Percentiles rank a stretch among this genome's conserved stretches.
These are phyloP conservation scores for Gobio occitaniae DNA, from an alignment of 2,797 vertebrate species.

Conservation along the genomic window DNA sequence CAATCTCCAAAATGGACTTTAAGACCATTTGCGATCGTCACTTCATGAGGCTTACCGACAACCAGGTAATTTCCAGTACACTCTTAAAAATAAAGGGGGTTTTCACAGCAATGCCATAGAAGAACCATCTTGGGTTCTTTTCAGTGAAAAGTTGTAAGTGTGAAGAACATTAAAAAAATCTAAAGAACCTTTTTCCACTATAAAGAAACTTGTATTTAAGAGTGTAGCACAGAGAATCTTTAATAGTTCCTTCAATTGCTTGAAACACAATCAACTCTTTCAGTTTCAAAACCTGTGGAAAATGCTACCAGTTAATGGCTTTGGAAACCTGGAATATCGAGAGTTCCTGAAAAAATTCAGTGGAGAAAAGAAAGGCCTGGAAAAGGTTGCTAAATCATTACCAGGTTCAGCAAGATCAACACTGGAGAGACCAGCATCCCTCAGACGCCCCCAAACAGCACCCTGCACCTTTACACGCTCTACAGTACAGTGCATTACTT, in stretches of 20 bases:
- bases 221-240: not conserved
- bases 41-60: constrained; percentile 73
- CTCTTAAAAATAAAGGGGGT: not conserved
- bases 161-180: not conserved
- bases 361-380: not conserved
- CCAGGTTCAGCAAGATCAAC: constrained; percentile 3
- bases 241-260: not conserved
- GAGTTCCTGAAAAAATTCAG: constrained; percentile 74
- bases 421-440: not conserved
- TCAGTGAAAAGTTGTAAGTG: not conserved
- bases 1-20: constrained; percentile 73
- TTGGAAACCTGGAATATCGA: constrained; percentile 69
- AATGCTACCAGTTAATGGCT: constrained; percentile 66
- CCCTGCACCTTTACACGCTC: constrained; percentile 32
- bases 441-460: constrained; percentile 57
- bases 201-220: constrained; percentile 6
- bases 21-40: constrained; percentile 69
- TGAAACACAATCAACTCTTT: not conserved
- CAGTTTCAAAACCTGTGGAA: constrained; percentile 81
- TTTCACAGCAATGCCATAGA: not conserved
- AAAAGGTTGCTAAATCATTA: constrained; percentile 39
- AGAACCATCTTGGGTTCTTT: not conserved
- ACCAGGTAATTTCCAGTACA: constrained; percentile 71
- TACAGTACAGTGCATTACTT: constrained; percentile 29
- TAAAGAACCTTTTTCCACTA: no score